Conservation (phyloP, 2,113 vertebrate genomes). For the Ahaetulla prasina region DNA sequence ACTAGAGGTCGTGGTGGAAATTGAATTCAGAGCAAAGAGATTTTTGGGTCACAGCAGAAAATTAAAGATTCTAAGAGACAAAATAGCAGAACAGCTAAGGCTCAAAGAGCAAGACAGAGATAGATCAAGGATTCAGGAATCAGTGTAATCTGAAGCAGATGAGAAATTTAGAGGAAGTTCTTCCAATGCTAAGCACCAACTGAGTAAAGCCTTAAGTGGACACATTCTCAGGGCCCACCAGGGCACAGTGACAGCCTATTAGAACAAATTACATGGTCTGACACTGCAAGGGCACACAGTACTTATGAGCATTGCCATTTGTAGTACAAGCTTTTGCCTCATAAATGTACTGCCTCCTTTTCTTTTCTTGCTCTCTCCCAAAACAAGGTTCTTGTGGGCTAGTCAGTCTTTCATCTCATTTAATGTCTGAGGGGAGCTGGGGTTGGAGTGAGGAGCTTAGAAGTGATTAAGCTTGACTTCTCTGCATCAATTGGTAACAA, state of each 20-base stretch:
- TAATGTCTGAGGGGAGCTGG: not conserved
- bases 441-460: not conserved
- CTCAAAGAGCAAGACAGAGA: not conserved
- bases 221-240: not conserved
- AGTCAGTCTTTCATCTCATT: not conserved
- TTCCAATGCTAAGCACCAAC: not conserved
- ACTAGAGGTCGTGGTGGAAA: not conserved
- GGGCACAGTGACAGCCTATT: not conserved
- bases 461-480: not conserved
- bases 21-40: not conserved
- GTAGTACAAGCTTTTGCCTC: not conserved
- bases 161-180: not conserved
- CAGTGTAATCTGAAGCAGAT: not conserved
- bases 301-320: not conserved
- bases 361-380: not conserved
- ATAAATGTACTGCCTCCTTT: not conserved
- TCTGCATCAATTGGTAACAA: not conserved
- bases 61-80: not conserved
- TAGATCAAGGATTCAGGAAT: not conserved
- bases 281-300: not conserved
- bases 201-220: not conserved
- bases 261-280: not conserved
- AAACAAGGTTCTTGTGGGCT: not conserved
- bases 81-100: not conserved
- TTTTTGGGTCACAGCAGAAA: not conserved